A percentile compares a stretch with the other conserved stretches of the same genome.
Conservation (phyloP, 2,888 invertebrate genomes). For the Bembecia ichneumoniformis region DNA sequence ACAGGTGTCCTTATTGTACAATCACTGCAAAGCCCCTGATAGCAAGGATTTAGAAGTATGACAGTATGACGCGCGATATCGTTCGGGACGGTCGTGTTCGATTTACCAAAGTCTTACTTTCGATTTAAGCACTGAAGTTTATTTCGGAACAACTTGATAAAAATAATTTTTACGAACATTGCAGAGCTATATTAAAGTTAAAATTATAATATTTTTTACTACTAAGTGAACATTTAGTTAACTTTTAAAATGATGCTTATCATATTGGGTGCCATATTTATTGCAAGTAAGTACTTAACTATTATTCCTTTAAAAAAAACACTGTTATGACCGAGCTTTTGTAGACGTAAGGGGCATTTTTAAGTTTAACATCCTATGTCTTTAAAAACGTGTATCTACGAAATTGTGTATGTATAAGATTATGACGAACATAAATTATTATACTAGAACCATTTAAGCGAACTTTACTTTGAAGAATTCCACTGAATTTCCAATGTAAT, state of each 20-base stretch:
- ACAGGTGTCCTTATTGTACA: neutral
- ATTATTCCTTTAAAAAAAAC: too few species aligned
- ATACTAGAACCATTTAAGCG: too few species aligned
- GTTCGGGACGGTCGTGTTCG: slow-evolving; percentile 10
- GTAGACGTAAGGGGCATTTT: too few species aligned
- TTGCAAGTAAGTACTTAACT: slow-evolving; percentile 14
- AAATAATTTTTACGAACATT: neutral
- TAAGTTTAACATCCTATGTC: too few species aligned
- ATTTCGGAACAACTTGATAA: neutral
- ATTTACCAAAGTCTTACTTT: neutral
- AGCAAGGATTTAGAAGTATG: neutral
- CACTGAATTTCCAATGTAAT: too few species aligned
- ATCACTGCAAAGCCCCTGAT: neutral
- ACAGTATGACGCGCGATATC: slow-evolving; percentile 26
- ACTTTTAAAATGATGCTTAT: slow-evolving; percentile 10
- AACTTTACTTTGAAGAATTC: too few species aligned
- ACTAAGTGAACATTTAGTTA: neutral
- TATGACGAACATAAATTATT: too few species aligned
- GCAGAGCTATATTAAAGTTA: too few species aligned
- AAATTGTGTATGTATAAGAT: too few species aligned
- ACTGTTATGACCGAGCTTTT: too few species aligned
- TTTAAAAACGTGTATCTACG: too few species aligned
- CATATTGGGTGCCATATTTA: slow-evolving; percentile 13
- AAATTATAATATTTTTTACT: too few species aligned
- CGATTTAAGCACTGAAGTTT: neutral